phyloP scores from a whole-genome alignment of 2,888 invertebrate genomes.

The Melanostoma mellinum region DNA sequence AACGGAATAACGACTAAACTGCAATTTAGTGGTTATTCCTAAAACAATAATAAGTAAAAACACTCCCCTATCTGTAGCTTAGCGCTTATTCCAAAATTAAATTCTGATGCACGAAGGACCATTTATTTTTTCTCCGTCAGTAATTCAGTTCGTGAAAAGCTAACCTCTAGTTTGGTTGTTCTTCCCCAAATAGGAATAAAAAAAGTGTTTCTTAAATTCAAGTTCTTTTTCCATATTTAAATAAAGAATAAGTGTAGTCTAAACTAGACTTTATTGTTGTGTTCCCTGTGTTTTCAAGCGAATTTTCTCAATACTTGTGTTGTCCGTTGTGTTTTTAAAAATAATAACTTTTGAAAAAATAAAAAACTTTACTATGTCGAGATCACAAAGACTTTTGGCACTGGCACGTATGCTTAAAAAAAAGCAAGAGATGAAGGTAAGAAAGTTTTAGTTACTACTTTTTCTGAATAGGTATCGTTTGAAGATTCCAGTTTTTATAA shows the following conservation, averaged over 20 bases:
- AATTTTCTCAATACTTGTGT: neutral
- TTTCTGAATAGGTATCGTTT: no score
- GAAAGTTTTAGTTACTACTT: no score
- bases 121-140: conserved; percentile 6
- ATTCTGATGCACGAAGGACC: neutral
- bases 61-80: conserved; percentile 23
- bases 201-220: conserved; percentile 14
- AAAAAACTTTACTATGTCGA: neutral
- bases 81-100: conserved; percentile 26
- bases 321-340: conserved; percentile 5
- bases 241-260: conserved; percentile 9
- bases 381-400: no score
- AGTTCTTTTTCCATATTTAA: conserved; percentile 16
- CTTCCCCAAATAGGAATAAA: neutral
- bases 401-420: no score
- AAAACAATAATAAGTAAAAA: conserved; percentile 9
- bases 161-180: neutral
- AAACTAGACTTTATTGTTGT: conserved; percentile 23
- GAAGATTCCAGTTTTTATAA: no score
- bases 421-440: no score
- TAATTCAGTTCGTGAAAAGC: neutral
- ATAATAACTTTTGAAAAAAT: conserved; percentile 1
- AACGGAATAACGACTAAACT: conserved; percentile 22
- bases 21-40: neutral
- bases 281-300: conserved; percentile 18